A percentile compares a stretch with the other conserved stretches of the same genome.
phyloP scores from a whole-genome alignment of 2,888 invertebrate genomes.

The Zele albiditarsus region DNA sequence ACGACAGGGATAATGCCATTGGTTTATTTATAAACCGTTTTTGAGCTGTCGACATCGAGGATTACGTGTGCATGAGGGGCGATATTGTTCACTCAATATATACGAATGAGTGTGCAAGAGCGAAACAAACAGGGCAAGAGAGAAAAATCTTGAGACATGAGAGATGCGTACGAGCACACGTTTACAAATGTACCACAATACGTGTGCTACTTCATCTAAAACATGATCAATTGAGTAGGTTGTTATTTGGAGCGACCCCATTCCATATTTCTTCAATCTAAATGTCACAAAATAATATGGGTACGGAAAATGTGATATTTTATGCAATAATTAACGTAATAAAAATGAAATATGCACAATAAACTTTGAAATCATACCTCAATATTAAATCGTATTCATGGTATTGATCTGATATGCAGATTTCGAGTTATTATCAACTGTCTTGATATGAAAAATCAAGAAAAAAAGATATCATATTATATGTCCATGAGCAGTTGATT shows the following conservation, averaged over 20 bases:
- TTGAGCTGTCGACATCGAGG: not conserved
- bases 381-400: no score
- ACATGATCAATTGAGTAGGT: conserved; percentile 2
- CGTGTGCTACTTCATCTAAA: not conserved
- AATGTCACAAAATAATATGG: not conserved
- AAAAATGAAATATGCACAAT: no score
- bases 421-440: no score
- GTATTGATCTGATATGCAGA: no score
- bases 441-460: no score
- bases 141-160: not conserved
- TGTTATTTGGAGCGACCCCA: not conserved
- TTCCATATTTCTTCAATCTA: not conserved
- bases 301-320: not conserved
- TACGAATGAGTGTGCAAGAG: not conserved
- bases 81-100: conserved; percentile 1
- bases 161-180: not conserved
- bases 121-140: not conserved
- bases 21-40: conserved; percentile 8
- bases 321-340: no score
- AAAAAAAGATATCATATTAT: no score
- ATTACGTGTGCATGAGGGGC: not conserved
- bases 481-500: not conserved
- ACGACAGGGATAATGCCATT: conserved; percentile 3
- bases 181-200: not conserved
- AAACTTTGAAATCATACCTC: no score